Percentiles rank a stretch among this genome's conserved stretches.
These are phyloP conservation scores for Pelochelys cantorii DNA, from an alignment of 2,797 vertebrate species.

Conservation along the genomic window DNA sequence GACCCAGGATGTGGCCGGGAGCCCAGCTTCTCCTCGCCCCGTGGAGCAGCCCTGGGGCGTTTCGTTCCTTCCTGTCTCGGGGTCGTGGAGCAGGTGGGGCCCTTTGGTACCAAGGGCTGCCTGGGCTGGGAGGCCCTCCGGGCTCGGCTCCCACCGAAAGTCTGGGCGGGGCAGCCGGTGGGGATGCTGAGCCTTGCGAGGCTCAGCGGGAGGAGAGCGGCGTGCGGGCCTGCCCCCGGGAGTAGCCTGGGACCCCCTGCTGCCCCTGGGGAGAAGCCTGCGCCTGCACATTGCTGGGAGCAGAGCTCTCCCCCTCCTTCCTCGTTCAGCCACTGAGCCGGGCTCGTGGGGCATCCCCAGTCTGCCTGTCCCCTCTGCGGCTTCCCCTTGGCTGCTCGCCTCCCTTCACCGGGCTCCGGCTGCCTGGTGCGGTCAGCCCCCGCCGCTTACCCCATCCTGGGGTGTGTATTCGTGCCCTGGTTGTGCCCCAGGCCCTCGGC, in stretches of 20 bases:
- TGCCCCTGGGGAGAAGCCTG: background rate
- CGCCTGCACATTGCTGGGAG: background rate
- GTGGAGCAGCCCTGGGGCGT: background rate
- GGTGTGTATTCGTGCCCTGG: background rate
- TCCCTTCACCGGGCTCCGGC: rapidly evolving
- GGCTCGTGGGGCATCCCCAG: background rate
- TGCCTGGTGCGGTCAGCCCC: background rate
- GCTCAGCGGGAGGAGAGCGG: background rate
- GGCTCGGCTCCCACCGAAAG: background rate
- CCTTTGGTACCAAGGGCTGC: background rate
- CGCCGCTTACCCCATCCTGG: background rate
- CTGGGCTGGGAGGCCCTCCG: background rate
- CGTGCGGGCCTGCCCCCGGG: background rate
- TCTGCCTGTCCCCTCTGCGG: rapidly evolving
- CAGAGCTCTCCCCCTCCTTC: background rate
- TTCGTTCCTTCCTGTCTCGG: background rate
- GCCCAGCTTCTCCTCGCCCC: background rate
- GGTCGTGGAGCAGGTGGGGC: background rate
- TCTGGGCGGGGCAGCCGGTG: background rate
- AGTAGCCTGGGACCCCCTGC: background rate
- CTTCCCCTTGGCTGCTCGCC: rapidly evolving
- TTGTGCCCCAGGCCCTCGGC: background rate
- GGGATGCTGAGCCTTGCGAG: background rate
- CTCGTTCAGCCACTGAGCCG: background rate
- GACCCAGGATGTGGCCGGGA: background rate